Evolutionary conservation across 2,797 vertebrate species (phyloP), one percentile per base, ranked within the genome.

Genomic region (Phoxinus dragarum): DNA sequence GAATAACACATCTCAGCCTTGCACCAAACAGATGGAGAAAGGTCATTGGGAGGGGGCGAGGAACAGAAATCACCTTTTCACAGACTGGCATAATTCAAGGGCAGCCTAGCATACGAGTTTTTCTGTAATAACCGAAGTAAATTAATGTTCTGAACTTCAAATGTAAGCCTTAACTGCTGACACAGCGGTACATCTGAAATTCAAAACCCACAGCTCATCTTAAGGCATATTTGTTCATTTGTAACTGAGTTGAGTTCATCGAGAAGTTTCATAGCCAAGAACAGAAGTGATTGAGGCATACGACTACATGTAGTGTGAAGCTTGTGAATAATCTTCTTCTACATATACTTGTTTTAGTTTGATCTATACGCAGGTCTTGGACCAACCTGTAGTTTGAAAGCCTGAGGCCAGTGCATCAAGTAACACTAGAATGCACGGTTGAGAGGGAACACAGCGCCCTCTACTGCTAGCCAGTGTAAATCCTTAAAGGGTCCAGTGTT

Each of bases 381-480:
- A 87, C 82, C 83, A 82, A 79, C 74, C 85, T 85, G 74, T 74
- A 31, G 74, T 83, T 84, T 90, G 81, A 87, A 90, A 84, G 93
- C 94, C 93, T 91, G 92, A 93, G 91, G 91, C 92, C 93, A 95
- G 94, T 95, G 94, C 94, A 94, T 92, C 56, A 44, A 86, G 80
- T 89, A 82, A 93, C 90, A 91, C 91, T 89, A 88, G 88, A 86
- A 90, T 88, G 54, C 42, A 52, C 64, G 11, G 23, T 44, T 34
- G 61, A 66, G 94, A 89, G 92, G 86, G 89, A 86, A 59, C 61
- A 83, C 84, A 90, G 54, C 90, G 87, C 91, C 90, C 94, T 91
- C 93, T 89, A 89, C 92, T 90, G 91, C 91, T 89, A 94, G 92
- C 94, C 93, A 95, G 94, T 94, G 94, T 93, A 93, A 92, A 91